Percentiles rank a stretch among this genome's conserved stretches.
Evolutionary conservation across 2,113 vertebrate genomes (phyloP).

Genomic region (Thryonomys swinderianus): DNA sequence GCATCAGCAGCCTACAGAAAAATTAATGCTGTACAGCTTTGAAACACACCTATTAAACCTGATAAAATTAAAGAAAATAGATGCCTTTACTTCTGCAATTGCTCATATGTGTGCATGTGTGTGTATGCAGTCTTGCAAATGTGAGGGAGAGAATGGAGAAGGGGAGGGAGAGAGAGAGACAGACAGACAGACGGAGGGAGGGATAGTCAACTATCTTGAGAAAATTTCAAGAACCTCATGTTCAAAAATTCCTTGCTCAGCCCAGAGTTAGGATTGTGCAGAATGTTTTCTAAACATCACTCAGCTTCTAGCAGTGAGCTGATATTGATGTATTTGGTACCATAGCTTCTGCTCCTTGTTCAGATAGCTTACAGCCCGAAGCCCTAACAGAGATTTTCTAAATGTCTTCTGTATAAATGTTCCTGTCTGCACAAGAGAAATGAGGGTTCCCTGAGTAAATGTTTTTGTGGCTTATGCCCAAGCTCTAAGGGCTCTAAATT

Average conservation of each 20-base stretch:
- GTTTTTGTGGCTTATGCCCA: conserved; percentile 32
- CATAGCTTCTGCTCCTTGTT: neutral
- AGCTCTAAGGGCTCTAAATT: neutral
- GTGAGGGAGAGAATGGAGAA: neutral
- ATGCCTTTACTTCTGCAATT: neutral
- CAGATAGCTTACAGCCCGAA: neutral
- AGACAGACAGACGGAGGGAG: neutral
- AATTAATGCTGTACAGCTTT: neutral
- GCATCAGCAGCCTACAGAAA: neutral
- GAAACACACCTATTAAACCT: neutral
- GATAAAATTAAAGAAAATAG: neutral
- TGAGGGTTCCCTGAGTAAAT: conserved; percentile 37
- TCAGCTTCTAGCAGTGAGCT: conserved; percentile 14
- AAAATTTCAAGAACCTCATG: neutral
- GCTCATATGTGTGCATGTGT: neutral
- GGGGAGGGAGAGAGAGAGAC: neutral
- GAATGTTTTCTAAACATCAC: conserved; percentile 15
- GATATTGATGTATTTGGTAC: neutral
- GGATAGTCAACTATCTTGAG: neutral
- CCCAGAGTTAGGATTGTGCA: neutral
- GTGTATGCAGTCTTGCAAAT: neutral
- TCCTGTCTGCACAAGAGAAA: conserved; percentile 22
- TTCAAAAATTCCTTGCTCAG: neutral
- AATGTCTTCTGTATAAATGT: conserved; percentile 22
- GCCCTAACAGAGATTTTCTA: conserved; percentile 32